These are phyloP conservation scores for Yasuhikotakia modesta DNA, from an alignment of 2,797 vertebrate species.

Conservation along the genomic window DNA sequence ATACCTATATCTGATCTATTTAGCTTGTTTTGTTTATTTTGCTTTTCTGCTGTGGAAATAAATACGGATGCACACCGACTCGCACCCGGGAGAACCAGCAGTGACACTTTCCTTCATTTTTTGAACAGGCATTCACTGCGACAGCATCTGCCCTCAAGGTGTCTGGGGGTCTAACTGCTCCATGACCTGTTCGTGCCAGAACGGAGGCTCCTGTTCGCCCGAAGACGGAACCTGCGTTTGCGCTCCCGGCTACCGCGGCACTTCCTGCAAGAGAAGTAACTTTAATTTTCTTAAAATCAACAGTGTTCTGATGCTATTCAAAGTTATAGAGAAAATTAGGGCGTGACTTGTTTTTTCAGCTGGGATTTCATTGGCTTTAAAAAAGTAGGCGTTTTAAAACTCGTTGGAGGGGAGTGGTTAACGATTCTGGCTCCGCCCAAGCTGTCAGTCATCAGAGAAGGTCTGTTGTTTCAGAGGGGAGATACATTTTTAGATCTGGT, in stretches of 20 bases:
- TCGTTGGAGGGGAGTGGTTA: too few species aligned
- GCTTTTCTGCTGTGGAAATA: neutral
- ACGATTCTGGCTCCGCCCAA: too few species aligned
- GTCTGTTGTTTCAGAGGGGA: too few species aligned
- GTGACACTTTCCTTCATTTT: slow-evolving; percentile 47
- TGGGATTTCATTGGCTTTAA: too few species aligned
- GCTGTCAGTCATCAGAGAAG: too few species aligned
- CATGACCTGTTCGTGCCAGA: slow-evolving; percentile 93
- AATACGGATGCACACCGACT: slow-evolving; percentile 42
- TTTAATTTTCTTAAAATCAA: neutral
- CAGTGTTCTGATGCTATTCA: too few species aligned
- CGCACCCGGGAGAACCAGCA: neutral
- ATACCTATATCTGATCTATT: slow-evolving; percentile 7
- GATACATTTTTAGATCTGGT: too few species aligned
- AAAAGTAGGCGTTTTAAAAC: too few species aligned
- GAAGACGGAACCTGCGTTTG: slow-evolving; percentile 95
- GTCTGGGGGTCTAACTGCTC: slow-evolving; percentile 98
- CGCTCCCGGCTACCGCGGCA: slow-evolving; percentile 91
- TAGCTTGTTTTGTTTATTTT: neutral
- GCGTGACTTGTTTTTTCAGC: too few species aligned
- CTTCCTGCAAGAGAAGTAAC: slow-evolving; percentile 94
- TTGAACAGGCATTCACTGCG: slow-evolving; percentile 89
- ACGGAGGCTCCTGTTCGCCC: slow-evolving; percentile 93
- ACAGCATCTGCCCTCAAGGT: slow-evolving; percentile 87
- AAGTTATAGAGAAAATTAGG: too few species aligned